These are phyloP conservation scores for Myotis daubentonii DNA, from an alignment of 2,797 vertebrate genomes.

Conservation along the genomic window DNA sequence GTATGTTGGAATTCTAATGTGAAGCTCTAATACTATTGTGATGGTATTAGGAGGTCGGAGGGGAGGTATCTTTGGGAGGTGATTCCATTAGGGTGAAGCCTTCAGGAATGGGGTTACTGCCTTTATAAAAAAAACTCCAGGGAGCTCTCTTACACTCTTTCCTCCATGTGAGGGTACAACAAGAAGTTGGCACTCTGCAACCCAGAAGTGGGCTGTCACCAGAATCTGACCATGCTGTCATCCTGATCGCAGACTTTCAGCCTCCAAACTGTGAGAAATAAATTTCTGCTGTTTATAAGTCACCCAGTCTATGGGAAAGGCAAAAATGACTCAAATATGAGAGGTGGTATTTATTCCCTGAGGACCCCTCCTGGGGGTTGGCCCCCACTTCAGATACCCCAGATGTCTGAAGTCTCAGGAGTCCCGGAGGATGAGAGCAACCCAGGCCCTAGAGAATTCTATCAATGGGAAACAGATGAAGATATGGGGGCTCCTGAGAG, in stretches of 20 bases:
- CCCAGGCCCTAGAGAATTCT: background rate
- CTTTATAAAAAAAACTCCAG: background rate
- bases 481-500: background rate
- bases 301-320: background rate
- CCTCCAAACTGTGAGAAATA: background rate
- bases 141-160: background rate
- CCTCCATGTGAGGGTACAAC: background rate
- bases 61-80: background rate
- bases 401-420: background rate
- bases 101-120: background rate
- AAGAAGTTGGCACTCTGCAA: background rate
- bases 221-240: background rate
- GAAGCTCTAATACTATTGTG: background rate
- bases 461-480: background rate
- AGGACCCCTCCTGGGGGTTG: background rate
- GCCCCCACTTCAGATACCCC: background rate
- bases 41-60: background rate
- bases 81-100: background rate
- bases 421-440: background rate
- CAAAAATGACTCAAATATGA: background rate
- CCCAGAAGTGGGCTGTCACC: background rate
- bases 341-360: background rate
- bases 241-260: background rate
- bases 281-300: background rate
- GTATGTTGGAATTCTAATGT: background rate